Base-by-base conservation (phyloP, 2,113 vertebrate genomes). In the Brachyhypopomus occidentalis region DNA sequence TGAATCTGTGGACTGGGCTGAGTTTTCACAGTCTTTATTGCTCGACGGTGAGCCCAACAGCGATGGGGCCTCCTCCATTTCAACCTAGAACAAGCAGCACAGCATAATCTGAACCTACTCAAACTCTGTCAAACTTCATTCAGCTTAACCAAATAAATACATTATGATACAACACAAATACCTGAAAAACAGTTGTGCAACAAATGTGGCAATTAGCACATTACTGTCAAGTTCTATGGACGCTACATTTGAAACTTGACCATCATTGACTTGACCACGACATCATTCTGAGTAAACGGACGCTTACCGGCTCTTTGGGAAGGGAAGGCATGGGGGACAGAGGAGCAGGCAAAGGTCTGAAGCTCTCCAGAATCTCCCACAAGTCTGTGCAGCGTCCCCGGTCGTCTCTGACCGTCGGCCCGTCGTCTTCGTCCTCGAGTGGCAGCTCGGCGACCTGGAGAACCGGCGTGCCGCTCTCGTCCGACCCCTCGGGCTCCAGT, bases 291-390 rank as follows among this genome's bases (percentile, higher is more conserved):
- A 52, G 45, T 14, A 52, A 52, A 52, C 45, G 12, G 12, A 14
- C 2, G 12, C 67, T 80, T 71, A 88, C 93, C 91, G 86, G 93
- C 92, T 82, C 77, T 4, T 80, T 20, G 23, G 93, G 89, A 14
- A 91, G 88, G 34, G 2, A 52, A 52, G 80, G 86, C 81, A 99
- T 55, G 0, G 98, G 98, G 66, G 98, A 98, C 69, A 99, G 83
- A 0, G 95, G 93, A 75, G 94, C 90, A 25, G 91, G 95, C 7
- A 97, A 86, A 34, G 94, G 95, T 63, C 80, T 94, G 81, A 94
- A 94, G 89, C 94, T 94, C 1, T 94, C 85, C 74, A 73, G 72
- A 34, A 79, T 85, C 63, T 52, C 87, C 74, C 71, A 30, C 20
- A 86, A 36, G 17, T 78, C 72, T 27, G 22, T 60, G 63, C 16